Conservation (phyloP, 1,140 invertebrate genomes). For the Mycetomoellerius zeteki region DNA sequence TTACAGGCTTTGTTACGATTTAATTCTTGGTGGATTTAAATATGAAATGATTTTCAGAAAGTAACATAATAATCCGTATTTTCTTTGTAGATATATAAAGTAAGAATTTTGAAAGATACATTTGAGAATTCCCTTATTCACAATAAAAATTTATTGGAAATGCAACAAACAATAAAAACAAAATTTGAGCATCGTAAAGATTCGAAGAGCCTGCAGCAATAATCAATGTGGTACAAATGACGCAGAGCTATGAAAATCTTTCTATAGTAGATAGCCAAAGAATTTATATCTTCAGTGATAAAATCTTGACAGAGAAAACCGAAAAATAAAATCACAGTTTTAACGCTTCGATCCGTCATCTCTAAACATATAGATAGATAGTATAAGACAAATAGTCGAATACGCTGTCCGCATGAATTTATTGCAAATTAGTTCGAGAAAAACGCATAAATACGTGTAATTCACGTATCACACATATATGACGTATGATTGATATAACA, state of each 20-base stretch:
- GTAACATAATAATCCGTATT: neutral
- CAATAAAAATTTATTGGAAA: neutral
- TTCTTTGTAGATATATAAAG: neutral
- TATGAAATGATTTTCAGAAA: neutral
- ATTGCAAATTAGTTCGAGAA: neutral
- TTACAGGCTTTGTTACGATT: neutral
- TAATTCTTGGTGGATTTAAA: neutral
- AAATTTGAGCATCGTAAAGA: neutral
- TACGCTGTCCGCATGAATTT: constrained; percentile 22
- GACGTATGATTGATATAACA: constrained; percentile 25
- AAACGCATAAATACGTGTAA: neutral
- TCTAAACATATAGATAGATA: no score
- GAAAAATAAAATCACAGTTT: neutral
- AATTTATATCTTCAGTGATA: neutral
- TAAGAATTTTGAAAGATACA: constrained; percentile 1
- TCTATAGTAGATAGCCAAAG: neutral
- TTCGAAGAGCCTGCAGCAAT: neutral
- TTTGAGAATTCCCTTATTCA: neutral
- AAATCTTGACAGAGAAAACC: neutral
- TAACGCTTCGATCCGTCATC: neutral
- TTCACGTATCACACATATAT: neutral
- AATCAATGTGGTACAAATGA: neutral
- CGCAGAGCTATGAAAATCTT: neutral
- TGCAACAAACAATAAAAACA: neutral
- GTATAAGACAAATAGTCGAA: neutral